Conservation (phyloP, 2,888 invertebrate genomes). For the Himalopsyche japonica region DNA sequence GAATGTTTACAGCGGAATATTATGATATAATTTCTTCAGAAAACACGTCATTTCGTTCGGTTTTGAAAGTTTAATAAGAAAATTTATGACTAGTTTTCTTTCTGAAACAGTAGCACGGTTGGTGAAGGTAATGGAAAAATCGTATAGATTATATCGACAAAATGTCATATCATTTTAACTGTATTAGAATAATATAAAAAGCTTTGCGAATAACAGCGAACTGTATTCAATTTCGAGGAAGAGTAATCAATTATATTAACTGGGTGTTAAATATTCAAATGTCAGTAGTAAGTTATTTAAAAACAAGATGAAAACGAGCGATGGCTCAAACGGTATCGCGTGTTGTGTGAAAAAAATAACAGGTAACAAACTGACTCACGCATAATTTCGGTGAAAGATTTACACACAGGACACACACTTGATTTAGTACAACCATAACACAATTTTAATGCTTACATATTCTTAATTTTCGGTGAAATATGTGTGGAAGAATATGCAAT, state of each 20-base stretch:
- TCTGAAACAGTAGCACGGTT: neutral
- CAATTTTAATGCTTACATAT: neutral
- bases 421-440: neutral
- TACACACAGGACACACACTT: neutral
- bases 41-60: neutral
- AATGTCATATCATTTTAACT: neutral
- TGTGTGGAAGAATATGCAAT: neutral
- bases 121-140: neutral
- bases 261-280: neutral
- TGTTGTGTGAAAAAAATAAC: neutral
- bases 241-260: neutral
- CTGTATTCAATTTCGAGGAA: neutral
- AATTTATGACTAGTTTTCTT: neutral
- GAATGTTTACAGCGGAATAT: neutral
- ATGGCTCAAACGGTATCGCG: neutral
- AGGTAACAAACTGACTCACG: neutral
- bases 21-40: neutral
- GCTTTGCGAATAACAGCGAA: neutral
- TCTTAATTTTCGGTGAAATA: neutral
- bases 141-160: neutral
- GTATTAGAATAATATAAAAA: neutral
- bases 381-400: neutral
- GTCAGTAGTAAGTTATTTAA: neutral
- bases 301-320: neutral
- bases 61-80: neutral